Evolutionary conservation across 2,888 invertebrate genomes (phyloP), one percentile per base, ranked within the genome.

Genomic region (Chrysolina oricalcia): DNA sequence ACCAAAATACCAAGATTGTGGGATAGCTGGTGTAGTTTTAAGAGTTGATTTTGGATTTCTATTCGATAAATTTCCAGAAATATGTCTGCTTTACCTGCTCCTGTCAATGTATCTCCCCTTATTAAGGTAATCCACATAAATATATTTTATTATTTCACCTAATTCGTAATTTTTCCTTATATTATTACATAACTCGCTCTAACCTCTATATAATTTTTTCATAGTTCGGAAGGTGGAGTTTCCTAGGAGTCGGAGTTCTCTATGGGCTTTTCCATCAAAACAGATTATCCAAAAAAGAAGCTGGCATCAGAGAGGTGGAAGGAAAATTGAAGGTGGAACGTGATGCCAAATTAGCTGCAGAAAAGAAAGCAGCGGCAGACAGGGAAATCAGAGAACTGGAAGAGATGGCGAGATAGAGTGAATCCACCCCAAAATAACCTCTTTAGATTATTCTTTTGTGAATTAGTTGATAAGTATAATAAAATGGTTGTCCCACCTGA

Each of bases 191-290:
- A 81, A 82, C 71, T 43, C 50, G 40, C 35, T 35, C 43, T 81
- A 82, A 80, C 78, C 78, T 71, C 46, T 59, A 64, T 69, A 15
- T 67, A 23, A 77, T 56, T 35, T 40, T 41, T 67, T 65, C 69
- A 43, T 88, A 95, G 95, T 95, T 96, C 85, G 93, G 93, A 74
- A 91, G 97, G 86, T 97, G 96, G 96, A 93, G 93, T 72, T 91
- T 96, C 85, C 91, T 97, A 3, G 87, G 91, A 0, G 90, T 91
- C 0, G 96, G 96, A 41, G 89, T 97, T 78, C 85, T 92, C 0
- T 97, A 95, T 82, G 97, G 96, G 68, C 92, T 93, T 0, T 92
- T 93, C 87, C 92, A 95, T 87, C 94, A 95, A 81, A 92, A 86
- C 86, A 90, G 94, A 70, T 89, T 94, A 1, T 90, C 93, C 43